Conservation (phyloP, 2,113 vertebrate genomes). For the Syngnathus scovelli region DNA sequence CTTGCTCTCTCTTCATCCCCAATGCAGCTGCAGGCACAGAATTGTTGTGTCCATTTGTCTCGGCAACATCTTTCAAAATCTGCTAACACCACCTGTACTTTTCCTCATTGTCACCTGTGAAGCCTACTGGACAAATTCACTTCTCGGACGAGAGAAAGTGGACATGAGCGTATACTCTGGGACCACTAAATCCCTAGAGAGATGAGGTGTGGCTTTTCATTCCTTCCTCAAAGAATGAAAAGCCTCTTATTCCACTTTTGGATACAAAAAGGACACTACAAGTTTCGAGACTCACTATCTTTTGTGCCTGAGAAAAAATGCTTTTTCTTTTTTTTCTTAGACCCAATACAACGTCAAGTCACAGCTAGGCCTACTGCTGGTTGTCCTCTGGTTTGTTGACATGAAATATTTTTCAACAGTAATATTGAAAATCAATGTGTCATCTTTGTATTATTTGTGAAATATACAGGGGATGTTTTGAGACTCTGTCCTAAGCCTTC, state of each 20-base stretch:
- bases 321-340: too few species aligned
- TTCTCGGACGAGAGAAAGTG: neutral
- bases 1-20: neutral
- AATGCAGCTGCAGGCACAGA: neutral
- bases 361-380: neutral
- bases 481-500: too few species aligned
- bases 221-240: too few species aligned
- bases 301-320: too few species aligned
- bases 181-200: neutral
- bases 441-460: neutral
- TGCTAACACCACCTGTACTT: slow-evolving; percentile 1
- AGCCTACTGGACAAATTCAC: slow-evolving; percentile 6
- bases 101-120: neutral
- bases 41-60: slow-evolving; percentile 4
- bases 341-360: neutral
- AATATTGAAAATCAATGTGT: neutral
- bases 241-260: too few species aligned
- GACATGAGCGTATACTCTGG: too few species aligned
- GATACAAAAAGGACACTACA: neutral
- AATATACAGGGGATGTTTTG: too few species aligned
- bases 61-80: neutral
- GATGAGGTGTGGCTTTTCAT: too few species aligned
- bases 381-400: too few species aligned
- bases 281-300: neutral
- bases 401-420: too few species aligned